Evolutionary conservation across 2,888 invertebrate species (phyloP).

Genomic region (Drosophila gaucha): DNA sequence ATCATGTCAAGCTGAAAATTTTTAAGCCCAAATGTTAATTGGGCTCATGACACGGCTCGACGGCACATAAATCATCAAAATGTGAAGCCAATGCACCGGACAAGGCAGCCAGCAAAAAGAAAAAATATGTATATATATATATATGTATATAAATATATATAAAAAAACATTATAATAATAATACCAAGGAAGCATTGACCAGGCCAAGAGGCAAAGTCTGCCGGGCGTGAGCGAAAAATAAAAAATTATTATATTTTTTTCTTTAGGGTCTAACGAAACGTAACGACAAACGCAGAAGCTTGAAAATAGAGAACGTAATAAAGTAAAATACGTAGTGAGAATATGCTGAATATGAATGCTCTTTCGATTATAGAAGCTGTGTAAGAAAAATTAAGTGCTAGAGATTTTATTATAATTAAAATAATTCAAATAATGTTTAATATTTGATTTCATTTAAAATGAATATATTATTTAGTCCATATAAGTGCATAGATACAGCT

Average conservation of each 20-base stretch:
- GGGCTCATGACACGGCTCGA: constrained; percentile 73
- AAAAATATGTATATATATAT: neutral
- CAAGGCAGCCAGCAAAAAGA: constrained; percentile 36
- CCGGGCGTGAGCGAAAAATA: constrained; percentile 3
- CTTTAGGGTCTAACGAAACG: constrained; percentile 66
- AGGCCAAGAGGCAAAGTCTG: constrained; percentile 30
- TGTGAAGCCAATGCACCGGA: constrained; percentile 51
- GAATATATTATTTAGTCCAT: neutral
- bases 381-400: too few species aligned
- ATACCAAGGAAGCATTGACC: constrained; percentile 30
- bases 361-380: constrained; percentile 5
- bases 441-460: too few species aligned
- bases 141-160: neutral
- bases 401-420: too few species aligned
- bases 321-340: constrained; percentile 8
- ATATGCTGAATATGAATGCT: constrained; percentile 22
- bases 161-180: constrained; percentile 12
- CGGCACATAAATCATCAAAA: constrained; percentile 73
- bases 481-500: too few species aligned
- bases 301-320: constrained; percentile 46
- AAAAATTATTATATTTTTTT: constrained; percentile 11
- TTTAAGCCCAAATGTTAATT: constrained; percentile 73
- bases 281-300: constrained; percentile 66
- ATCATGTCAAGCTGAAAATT: constrained; percentile 50
- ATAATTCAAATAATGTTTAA: too few species aligned